These are phyloP conservation scores for Ectemnius continuus DNA, from an alignment of 2,888 invertebrate genomes.

Conservation along the genomic window DNA sequence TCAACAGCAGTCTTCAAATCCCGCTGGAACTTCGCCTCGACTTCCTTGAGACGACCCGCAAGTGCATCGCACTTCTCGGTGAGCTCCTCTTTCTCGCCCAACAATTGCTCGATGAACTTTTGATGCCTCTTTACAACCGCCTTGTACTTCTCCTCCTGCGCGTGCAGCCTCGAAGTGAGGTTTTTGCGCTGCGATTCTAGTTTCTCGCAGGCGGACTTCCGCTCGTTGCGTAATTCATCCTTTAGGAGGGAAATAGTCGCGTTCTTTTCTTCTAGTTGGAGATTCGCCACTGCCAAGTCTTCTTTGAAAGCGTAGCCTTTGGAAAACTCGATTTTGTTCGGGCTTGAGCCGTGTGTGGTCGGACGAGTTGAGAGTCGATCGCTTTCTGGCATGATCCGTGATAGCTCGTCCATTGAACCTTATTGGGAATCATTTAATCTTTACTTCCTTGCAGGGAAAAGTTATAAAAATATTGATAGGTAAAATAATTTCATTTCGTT, in stretches of 20 bases:
- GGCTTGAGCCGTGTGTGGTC: too few species aligned
- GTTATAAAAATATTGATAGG: too few species aligned
- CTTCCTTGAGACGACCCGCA: slow-evolving; percentile 83
- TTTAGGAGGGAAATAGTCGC: slow-evolving; percentile 67
- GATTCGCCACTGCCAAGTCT: slow-evolving; percentile 63
- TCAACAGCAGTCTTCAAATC: slow-evolving; percentile 86
- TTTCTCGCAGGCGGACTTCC: slow-evolving; percentile 75
- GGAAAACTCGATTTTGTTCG: neutral
- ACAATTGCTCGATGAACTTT: slow-evolving; percentile 88
- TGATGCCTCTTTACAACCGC: slow-evolving; percentile 87
- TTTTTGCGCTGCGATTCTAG: slow-evolving; percentile 76
- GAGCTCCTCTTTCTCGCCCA: slow-evolving; percentile 88
- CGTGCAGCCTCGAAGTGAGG: slow-evolving; percentile 78
- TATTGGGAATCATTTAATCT: neutral
- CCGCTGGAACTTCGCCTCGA: slow-evolving; percentile 83
- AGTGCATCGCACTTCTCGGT: slow-evolving; percentile 87
- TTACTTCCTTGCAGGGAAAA: too few species aligned
- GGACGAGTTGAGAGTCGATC: neutral
- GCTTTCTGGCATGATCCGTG: slow-evolving; percentile 13
- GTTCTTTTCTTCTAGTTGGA: slow-evolving; percentile 70
- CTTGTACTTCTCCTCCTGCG: slow-evolving; percentile 86
- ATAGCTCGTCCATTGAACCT: slow-evolving; percentile 27
- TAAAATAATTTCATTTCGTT: too few species aligned
- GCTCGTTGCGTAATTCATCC: slow-evolving; percentile 76
- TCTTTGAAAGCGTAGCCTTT: slow-evolving; percentile 53